phyloP scores from a whole-genome alignment of 2,113 vertebrate species.

The Zapus hudsonius region DNA sequence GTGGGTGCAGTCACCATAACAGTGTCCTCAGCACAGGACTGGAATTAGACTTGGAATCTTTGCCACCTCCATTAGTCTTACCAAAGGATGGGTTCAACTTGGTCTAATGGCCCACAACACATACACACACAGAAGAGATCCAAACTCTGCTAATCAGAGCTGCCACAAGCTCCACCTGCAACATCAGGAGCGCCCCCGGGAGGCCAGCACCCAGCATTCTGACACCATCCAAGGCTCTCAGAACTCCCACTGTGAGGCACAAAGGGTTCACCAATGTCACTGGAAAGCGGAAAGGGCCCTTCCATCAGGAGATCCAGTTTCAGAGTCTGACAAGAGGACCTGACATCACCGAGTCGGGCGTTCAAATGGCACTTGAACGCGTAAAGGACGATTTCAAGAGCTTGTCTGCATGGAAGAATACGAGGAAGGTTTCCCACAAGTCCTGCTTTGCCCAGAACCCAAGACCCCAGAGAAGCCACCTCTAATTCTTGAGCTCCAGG shows the following conservation, averaged over 20 bases:
- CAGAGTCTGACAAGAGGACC: constrained; percentile 63
- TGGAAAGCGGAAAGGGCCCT: constrained; percentile 47
- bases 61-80: neutral
- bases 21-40: neutral
- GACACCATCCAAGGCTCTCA: constrained; percentile 64
- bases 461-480: neutral
- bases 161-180: neutral
- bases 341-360: constrained; percentile 77
- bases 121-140: neutral
- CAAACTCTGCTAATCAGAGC: neutral
- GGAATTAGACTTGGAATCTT: no score
- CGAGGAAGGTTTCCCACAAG: constrained; percentile 7
- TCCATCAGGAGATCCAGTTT: constrained; percentile 67
- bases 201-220: constrained; percentile 59
- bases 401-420: constrained; percentile 36
- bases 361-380: constrained; percentile 72
- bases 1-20: neutral
- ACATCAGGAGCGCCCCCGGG: neutral
- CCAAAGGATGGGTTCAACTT: neutral
- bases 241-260: constrained; percentile 42
- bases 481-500: neutral
- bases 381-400: constrained; percentile 55
- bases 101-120: neutral
- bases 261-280: neutral
- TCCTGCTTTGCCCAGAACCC: constrained; percentile 22